Base-by-base conservation (phyloP, 2,113 vertebrate species). In the Tenrec ecaudatus region DNA sequence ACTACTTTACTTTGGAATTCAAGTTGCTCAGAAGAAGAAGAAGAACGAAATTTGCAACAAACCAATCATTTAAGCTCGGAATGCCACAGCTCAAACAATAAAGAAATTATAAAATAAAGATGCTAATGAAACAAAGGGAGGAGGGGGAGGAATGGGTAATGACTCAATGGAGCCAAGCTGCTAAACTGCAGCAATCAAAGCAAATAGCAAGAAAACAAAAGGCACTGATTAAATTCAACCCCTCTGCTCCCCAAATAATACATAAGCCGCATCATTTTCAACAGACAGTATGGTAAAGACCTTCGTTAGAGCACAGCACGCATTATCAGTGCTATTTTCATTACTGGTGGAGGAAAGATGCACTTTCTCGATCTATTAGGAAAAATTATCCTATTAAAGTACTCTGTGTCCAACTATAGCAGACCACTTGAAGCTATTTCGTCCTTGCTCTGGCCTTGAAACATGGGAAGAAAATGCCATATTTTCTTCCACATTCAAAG, bases 151-250 rank as follows among this genome's bases (percentile, higher is more conserved):
- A 57, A 95, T 76, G 94, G 78, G 96, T 91, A 96, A 95, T 91
- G 94, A 90, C 75, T 94, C 73, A 85, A 91, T n/a, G 91, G 69
- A 96, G 75, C 94, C 89, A 81, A 94, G 89, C 89, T 91, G 38
- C 94, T 90, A 94, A 95, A 86, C 91, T 91, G 58, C 19, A 68
- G 82, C 89, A 96, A 97, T 97, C 95, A 96, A 94, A 94, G 92
- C 84, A 96, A 96, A 92, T n/a, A 89, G 95, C 91, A 88, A 86
- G 94, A 88, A 96, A 94, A 97, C 95, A 97, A 97, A 96, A 96
- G 91, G 64, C 94, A 83, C 94, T 96, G 96, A 97, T 97, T 95
- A 97, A 97, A 95, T 95, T 75, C 91, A 96, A 88, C 96, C 89
- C 89, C 94, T 82, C 58, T 84, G 60, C 95, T 96, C 91, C 80